Base-by-base conservation (phyloP, 2,888 invertebrate genomes). In the Schizotus pectinicornis region DNA sequence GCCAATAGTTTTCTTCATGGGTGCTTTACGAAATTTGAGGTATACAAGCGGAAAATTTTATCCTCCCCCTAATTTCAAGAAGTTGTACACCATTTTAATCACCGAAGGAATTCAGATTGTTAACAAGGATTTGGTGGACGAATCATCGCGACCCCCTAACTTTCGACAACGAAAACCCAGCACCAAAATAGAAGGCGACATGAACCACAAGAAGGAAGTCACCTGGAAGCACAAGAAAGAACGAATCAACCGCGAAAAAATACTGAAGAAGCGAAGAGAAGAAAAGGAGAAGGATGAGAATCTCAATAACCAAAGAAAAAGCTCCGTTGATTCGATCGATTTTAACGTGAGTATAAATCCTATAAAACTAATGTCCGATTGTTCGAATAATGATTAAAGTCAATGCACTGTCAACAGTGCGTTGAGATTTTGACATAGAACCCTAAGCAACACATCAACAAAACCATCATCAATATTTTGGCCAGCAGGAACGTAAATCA, bases 1-100 rank as follows among this genome's bases (percentile, higher is more conserved):
- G 62, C 90, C 92, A 0, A 82, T 90, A 0, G 84, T 88, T 82
- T 87, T 89, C 74, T 76, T 90, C 2, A 81, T 92, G 32, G 81
- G 84, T 61, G 88, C 91, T 0, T 74, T 92, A 62, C 82, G 88
- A 61, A 90, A 90, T 77, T 77, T 93, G 6, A 83, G 85, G 63
- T 86, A 88, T 67, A 81, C 79, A 0, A 64, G 50, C 9, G 63
- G 61, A 2, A 65, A 58, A 32, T 74, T 71, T 52, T 74, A 70
- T 47, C 68, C 68, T 2, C 64, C 69, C 6, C 50, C 70, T 12
- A 59, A 74, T 54, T 69, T 69, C 34, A 67, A 70, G 43, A 48
- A 63, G 14, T 56, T 78, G 3, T 65, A 73, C 43, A 49, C 63
- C n/a, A 71, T 75, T 39, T 50, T 78, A 14, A 63, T 62, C 1